These are phyloP conservation scores for Pterostichus niger DNA, from an alignment of 2,888 invertebrate genomes.

Conservation along the genomic window DNA sequence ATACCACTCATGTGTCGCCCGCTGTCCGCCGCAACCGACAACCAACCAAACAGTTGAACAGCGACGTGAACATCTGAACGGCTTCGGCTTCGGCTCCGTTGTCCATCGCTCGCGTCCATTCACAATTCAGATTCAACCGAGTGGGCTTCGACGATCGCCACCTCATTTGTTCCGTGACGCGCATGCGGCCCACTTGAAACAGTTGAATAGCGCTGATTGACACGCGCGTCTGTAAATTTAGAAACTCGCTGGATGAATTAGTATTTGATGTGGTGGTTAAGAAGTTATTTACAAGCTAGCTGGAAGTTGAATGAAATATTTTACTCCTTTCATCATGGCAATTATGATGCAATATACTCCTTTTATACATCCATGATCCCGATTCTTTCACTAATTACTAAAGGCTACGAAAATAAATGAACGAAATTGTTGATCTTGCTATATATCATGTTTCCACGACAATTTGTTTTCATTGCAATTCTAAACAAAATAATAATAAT, in stretches of 20 bases:
- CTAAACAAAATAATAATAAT: too few species aligned
- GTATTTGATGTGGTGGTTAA: background rate
- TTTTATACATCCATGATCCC: too few species aligned
- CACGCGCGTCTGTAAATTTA: constrained; percentile 25
- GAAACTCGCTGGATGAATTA: constrained; percentile 28
- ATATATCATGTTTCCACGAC: too few species aligned
- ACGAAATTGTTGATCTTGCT: too few species aligned
- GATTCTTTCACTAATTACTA: too few species aligned
- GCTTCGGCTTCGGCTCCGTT: background rate
- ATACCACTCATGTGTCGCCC: constrained; percentile 40
- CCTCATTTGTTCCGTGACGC: constrained; percentile 47
- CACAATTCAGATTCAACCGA: constrained; percentile 24
- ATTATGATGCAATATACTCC: too few species aligned
- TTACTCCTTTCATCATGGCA: too few species aligned
- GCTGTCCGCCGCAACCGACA: background rate
- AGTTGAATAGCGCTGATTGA: constrained; percentile 47
- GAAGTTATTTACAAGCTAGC: too few species aligned
- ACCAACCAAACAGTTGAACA: constrained; percentile 21
- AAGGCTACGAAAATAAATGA: too few species aligned
- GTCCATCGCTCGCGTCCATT: constrained; percentile 24
- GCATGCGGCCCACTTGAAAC: constrained; percentile 16
- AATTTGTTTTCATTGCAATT: too few species aligned
- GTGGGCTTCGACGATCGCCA: constrained; percentile 36
- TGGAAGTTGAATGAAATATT: too few species aligned
- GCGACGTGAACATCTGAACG: constrained; percentile 15